Evolutionary conservation across 2,797 vertebrate genomes (phyloP).

Genomic region (Benthosema pterotum): DNA sequence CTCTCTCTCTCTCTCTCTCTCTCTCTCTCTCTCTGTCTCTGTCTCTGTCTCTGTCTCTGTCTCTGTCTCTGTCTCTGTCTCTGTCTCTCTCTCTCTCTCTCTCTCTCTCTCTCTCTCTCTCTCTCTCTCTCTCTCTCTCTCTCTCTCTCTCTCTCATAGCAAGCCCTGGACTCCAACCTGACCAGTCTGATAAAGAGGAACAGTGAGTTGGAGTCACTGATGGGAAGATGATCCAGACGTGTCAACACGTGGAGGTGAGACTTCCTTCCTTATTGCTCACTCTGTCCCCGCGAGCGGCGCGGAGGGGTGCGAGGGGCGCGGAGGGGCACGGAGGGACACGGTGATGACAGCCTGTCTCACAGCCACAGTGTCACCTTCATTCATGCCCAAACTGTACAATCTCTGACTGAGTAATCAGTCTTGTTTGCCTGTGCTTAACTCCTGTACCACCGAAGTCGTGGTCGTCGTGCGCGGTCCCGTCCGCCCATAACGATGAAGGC

Average conservation of each 20-base stretch:
- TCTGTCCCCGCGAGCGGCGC: neutral
- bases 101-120: conserved; percentile 26
- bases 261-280: too few species aligned
- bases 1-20: conserved; percentile 30
- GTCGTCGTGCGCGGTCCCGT: too few species aligned
- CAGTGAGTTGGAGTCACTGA: conserved; percentile 93
- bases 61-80: conserved; percentile 38
- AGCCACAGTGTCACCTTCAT: too few species aligned
- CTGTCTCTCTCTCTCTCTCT: neutral
- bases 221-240: conserved; percentile 95
- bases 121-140: conserved; percentile 34
- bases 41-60: conserved; percentile 27
- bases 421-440: too few species aligned
- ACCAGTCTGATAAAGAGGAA: conserved; percentile 93
- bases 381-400: too few species aligned
- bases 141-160: conserved; percentile 74
- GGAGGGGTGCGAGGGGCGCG: too few species aligned
- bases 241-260: conserved; percentile 96
- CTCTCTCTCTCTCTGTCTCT: conserved; percentile 44
- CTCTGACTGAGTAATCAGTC: too few species aligned
- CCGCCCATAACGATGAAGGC: too few species aligned
- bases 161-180: conserved; percentile 94
- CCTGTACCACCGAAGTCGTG: too few species aligned
- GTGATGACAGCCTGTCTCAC: too few species aligned
- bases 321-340: too few species aligned